Evolutionary conservation across 2,888 invertebrate genomes (phyloP), one percentile per base, ranked within the genome.

Genomic region (Plagodis dolabraria): DNA sequence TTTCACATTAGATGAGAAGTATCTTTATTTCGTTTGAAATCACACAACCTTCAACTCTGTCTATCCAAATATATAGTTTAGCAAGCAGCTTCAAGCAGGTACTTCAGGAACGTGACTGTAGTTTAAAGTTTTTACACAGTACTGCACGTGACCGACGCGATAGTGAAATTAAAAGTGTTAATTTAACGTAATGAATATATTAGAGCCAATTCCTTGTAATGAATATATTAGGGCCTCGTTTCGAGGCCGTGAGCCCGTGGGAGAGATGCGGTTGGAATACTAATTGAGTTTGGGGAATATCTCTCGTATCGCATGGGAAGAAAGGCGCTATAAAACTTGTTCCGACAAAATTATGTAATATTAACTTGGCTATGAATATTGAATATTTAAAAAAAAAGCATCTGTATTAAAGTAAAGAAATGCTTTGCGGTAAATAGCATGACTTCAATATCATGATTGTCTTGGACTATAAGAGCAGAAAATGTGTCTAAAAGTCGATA

Each of bases 111-210:
- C 76, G 71, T 66, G 68, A 69, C 63, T 62, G 54, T 54, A 66
- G 61, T 68, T 63, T 61, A 63, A 70, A 73, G 63, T 74, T 76
- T 75, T 78, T 72, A 68, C 72, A 63, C 59, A 38, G 53, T 48
- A 66, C 56, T 62, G 69, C 71, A 81, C 82, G 79, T 80, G 80
- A 77, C 73, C 59, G 42, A 46, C 34, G 45, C 45, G 60, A 56
- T 69, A 72, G 77, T 79, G 82, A 82, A 84, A 84, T 84, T 80
- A 82, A 80, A 77, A 83, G 78, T 79, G 77, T 77, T 79, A 75
- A 79, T 78, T 75, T 69, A 68, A 74, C 22, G 22, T 22, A 22
- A 40, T 40, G 40, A 40, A 40, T 40, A 40, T 40, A 40, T 40
- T 40, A 40, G 8, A 36, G 36, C 5, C 36, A 36, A 8, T 36